Conservation (phyloP, 2,888 invertebrate species). For the Neoitamus cyanurus region DNA sequence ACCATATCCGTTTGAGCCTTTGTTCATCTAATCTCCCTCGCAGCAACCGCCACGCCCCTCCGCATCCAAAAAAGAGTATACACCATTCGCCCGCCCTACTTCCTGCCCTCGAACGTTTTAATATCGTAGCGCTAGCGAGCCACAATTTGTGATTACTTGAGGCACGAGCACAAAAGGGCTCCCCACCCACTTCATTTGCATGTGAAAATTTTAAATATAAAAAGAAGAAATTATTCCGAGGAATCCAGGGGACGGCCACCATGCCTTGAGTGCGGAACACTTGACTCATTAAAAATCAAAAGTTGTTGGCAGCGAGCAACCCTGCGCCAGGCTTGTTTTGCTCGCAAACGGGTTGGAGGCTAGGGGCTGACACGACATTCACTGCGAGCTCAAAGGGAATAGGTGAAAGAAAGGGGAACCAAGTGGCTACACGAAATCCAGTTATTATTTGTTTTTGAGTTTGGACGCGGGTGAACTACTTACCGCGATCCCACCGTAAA, state of each 20-base stretch:
- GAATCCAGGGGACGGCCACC: background rate
- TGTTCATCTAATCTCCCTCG: constrained; percentile 12
- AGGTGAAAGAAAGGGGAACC: background rate
- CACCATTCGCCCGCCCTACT: background rate
- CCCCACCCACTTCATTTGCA: constrained; percentile 17
- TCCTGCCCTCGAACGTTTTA: background rate
- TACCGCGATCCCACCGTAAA: background rate
- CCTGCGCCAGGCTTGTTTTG: background rate
- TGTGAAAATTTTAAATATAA: constrained; percentile 21
- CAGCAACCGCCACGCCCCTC: background rate
- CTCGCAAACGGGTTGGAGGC: background rate
- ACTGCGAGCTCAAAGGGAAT: background rate
- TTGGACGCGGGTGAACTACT: constrained; percentile 2
- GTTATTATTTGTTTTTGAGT: constrained; percentile 12
- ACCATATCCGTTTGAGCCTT: background rate
- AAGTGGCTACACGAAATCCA: background rate
- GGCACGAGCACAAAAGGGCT: background rate
- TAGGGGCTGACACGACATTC: background rate
- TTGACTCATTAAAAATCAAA: constrained; percentile 47
- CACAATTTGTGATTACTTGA: constrained; percentile 30
- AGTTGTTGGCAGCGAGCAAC: constrained; percentile 21
- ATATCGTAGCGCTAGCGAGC: background rate
- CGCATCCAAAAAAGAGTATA: background rate
- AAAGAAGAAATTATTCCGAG: constrained; percentile 7
- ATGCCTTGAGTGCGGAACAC: background rate